Conservation (phyloP, 2,113 vertebrate species). For the Bufo gargarizans region DNA sequence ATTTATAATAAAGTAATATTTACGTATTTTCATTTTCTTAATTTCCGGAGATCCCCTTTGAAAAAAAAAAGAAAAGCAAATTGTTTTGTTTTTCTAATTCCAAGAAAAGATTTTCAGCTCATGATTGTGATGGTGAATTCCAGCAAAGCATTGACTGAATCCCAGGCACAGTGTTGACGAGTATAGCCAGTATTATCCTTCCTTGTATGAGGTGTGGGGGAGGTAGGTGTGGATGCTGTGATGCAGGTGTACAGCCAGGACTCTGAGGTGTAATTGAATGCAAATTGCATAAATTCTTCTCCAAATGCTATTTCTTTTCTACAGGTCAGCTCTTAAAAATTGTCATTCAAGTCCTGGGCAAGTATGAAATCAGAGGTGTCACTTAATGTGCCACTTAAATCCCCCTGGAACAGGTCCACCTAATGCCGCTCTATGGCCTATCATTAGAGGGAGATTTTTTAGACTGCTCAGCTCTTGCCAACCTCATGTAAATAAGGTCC, state of each 20-base stretch:
- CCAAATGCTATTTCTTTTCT: conserved; percentile 23
- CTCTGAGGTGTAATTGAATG: conserved; percentile 51
- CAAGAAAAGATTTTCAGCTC: conserved; percentile 37
- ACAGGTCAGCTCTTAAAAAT: conserved; percentile 41
- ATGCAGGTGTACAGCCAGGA: conserved; percentile 54
- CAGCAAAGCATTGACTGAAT: conserved; percentile 32
- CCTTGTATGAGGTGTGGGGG: conserved; percentile 55
- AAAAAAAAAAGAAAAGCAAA: neutral
- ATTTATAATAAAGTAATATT: too few species aligned
- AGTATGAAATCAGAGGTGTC: conserved; percentile 29
- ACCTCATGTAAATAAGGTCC: neutral
- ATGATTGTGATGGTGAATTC: conserved; percentile 23
- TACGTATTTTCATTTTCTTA: too few species aligned
- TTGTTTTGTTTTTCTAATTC: neutral
- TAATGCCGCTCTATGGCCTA: neutral
- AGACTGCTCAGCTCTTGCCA: conserved; percentile 11
- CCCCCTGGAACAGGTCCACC: conserved; percentile 21
- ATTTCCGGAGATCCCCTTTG: too few species aligned
- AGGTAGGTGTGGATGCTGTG: conserved; percentile 47
- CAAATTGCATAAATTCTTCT: conserved; percentile 49
- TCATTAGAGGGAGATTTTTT: conserved; percentile 32
- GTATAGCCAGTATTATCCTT: conserved; percentile 45
- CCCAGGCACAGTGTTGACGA: conserved; percentile 23
- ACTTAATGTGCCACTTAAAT: conserved; percentile 22
- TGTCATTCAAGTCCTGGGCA: conserved; percentile 3